Conservation (phyloP, 1,140 invertebrate genomes). For the Drosophila mauritiana region DNA sequence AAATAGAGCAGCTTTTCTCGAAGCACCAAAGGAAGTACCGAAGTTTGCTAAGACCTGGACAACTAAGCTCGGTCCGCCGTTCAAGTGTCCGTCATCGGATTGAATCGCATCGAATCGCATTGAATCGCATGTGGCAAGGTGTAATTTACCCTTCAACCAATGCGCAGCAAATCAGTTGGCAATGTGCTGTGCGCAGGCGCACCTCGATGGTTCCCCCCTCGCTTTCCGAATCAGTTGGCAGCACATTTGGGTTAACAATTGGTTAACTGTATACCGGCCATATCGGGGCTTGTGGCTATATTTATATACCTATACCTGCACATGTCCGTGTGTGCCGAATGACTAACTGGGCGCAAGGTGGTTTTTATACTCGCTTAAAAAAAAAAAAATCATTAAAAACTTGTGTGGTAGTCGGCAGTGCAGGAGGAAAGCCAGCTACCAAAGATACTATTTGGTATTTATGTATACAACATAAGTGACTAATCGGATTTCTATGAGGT, state of each 20-base stretch:
- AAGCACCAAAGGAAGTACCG: background rate
- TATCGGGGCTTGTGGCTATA: conserved; percentile 49
- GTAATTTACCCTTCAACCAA: conserved; percentile 83
- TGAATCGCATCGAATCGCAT: conserved; percentile 53
- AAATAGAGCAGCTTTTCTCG: too few relatives aligned
- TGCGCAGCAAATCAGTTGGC: conserved; percentile 80
- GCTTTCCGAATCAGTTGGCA: conserved; percentile 68
- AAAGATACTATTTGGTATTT: conserved; percentile 23
- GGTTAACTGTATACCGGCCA: conserved; percentile 73
- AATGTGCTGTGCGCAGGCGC: conserved; percentile 71
- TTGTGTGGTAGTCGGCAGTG: conserved; percentile 23
- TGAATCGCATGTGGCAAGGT: conserved; percentile 80
- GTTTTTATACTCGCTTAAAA: conserved; percentile 62
- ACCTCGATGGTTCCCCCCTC: conserved; percentile 25
- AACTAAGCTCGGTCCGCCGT: conserved; percentile 11
- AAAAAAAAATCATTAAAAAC: conserved; percentile 49
- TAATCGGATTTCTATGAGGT: conserved; percentile 14
- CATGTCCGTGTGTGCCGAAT: conserved; percentile 51
- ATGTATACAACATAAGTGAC: conserved; percentile 16
- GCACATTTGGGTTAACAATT: conserved; percentile 82
- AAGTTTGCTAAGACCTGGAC: conserved; percentile 16
- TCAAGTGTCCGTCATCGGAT: conserved; percentile 45
- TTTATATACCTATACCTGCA: conserved; percentile 25
- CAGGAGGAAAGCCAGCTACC: conserved; percentile 36
- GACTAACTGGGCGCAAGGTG: conserved; percentile 81